Percentiles rank a stretch among this genome's conserved stretches.
phyloP scores from a whole-genome alignment of 1,140 invertebrate genomes.

The Chironomus striatipennis region DNA sequence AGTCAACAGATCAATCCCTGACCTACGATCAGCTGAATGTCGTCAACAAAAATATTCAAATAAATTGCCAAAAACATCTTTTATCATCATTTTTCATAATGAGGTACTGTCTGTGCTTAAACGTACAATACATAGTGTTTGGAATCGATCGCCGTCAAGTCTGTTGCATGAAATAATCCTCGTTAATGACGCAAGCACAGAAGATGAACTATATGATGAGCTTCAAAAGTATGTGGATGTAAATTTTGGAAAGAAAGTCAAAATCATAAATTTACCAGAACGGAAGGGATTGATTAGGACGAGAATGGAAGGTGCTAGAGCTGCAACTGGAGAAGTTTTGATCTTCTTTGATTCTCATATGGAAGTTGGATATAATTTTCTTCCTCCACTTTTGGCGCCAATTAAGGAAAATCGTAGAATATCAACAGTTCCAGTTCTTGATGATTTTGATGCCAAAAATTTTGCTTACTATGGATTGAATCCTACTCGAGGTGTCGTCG shows the following conservation, averaged over 20 bases:
- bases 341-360: slow-evolving; percentile 92
- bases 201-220: slow-evolving; percentile 56
- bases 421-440: slow-evolving; percentile 77
- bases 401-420: slow-evolving; percentile 62
- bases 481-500: slow-evolving; percentile 71
- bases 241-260: slow-evolving; percentile 62
- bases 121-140: slow-evolving; percentile 72
- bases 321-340: slow-evolving; percentile 74
- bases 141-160: slow-evolving; percentile 71
- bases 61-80: slow-evolving; percentile 66
- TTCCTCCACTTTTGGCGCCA: slow-evolving; percentile 66
- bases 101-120: slow-evolving; percentile 84
- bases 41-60: slow-evolving; percentile 63
- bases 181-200: slow-evolving; percentile 82
- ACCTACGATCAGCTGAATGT: slow-evolving; percentile 54
- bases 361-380: slow-evolving; percentile 78
- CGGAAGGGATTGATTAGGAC: slow-evolving; percentile 82
- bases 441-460: slow-evolving; percentile 68
- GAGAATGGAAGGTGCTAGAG: slow-evolving; percentile 72
- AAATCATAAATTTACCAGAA: slow-evolving; percentile 59
- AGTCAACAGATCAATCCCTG: slow-evolving; percentile 64
- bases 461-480: slow-evolving; percentile 72
- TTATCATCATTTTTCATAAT: slow-evolving; percentile 90
- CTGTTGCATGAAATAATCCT: slow-evolving; percentile 84
- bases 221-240: slow-evolving; percentile 64